Conservation (phyloP, 1,140 invertebrate genomes). For the Andricus grossulariae region DNA sequence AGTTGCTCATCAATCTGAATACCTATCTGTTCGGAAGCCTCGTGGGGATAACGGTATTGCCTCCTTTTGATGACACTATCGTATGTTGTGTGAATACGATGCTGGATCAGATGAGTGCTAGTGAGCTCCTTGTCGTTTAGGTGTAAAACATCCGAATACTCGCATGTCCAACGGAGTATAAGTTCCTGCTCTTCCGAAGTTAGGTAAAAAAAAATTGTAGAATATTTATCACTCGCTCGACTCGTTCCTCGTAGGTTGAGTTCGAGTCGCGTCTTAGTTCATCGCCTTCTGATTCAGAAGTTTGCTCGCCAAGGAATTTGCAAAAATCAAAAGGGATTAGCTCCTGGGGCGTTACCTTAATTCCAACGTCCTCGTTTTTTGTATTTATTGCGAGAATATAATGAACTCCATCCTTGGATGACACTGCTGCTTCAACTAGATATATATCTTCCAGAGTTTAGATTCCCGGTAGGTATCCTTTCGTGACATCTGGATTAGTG, state of each 20-base stretch:
- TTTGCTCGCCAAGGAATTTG: not conserved
- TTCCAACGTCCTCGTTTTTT: slow-evolving; percentile 13
- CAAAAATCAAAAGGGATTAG: slow-evolving; percentile 1
- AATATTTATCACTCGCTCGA: not conserved
- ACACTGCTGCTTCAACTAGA: slow-evolving; percentile 37
- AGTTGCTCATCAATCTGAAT: not conserved
- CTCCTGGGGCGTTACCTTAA: no score
- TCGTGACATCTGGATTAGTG: slow-evolving; percentile 20
- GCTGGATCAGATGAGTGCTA: not conserved
- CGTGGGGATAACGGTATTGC: not conserved
- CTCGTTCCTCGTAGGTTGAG: not conserved
- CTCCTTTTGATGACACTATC: not conserved
- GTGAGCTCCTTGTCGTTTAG: not conserved
- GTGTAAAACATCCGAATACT: not conserved
- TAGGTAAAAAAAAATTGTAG: not conserved
- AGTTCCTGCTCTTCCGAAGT: not conserved
- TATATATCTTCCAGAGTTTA: not conserved
- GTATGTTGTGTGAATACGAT: not conserved
- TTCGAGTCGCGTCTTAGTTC: no score
- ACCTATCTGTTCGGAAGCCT: not conserved
- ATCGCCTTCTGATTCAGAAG: no score
- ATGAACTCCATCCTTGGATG: slow-evolving; percentile 36
- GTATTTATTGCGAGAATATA: slow-evolving; percentile 40
- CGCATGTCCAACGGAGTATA: not conserved
- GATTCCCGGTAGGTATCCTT: slow-evolving; percentile 36